A percentile compares a stretch with the other conserved stretches of the same genome.
These are phyloP conservation scores for Sinocyclocheilus rhinocerous DNA, from an alignment of 2,113 vertebrate genomes.

Conservation along the genomic window DNA sequence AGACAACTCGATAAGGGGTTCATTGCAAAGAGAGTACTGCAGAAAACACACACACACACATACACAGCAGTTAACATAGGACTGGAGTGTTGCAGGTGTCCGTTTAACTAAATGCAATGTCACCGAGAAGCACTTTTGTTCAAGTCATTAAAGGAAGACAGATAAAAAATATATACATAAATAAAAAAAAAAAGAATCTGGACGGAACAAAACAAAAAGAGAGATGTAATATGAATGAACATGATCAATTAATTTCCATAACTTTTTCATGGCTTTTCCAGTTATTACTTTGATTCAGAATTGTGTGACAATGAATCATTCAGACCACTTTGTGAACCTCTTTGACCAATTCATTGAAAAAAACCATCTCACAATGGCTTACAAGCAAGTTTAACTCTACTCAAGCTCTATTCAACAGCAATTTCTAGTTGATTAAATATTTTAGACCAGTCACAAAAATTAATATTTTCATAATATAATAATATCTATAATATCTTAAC, in stretches of 20 bases:
- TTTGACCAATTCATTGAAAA: too few relatives aligned
- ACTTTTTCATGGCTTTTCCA: not conserved
- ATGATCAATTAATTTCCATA: too few relatives aligned
- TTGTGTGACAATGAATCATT: not conserved
- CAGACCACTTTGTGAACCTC: too few relatives aligned
- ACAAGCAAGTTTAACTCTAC: not conserved
- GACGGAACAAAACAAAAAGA: too few relatives aligned
- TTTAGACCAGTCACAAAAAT: not conserved
- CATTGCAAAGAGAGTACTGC: constrained; percentile 90
- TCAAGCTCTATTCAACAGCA: not conserved
- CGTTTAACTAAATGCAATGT: not conserved
- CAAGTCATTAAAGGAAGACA: too few relatives aligned
- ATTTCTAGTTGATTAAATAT: not conserved
- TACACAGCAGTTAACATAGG: not conserved
- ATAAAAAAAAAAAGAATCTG: too few relatives aligned
- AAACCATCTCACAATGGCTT: too few relatives aligned
- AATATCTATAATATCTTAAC: too few relatives aligned
- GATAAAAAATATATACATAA: too few relatives aligned
- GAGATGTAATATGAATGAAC: too few relatives aligned
- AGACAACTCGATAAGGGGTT: constrained; percentile 87
- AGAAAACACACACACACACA: constrained; percentile 49
- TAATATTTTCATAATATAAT: too few relatives aligned
- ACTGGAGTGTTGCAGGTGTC: constrained; percentile 12
- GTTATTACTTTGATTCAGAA: not conserved
- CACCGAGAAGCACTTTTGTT: not conserved